These are phyloP conservation scores for Drosophila greeni DNA, from an alignment of 2,888 invertebrate species.

Conservation along the genomic window DNA sequence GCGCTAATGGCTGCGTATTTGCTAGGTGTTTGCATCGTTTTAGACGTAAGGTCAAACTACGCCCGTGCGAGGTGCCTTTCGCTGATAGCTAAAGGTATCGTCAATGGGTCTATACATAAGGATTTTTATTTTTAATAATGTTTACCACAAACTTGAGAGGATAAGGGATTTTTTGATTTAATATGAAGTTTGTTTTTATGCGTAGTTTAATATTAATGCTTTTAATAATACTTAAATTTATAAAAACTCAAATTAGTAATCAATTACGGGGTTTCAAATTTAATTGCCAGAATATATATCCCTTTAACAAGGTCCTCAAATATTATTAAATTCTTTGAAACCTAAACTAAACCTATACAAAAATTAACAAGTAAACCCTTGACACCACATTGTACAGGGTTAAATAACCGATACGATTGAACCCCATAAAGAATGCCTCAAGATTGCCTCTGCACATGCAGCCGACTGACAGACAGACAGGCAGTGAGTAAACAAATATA, in stretches of 20 bases:
- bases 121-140: not conserved
- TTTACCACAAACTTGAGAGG: no score
- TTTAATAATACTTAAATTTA: not conserved
- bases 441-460: constrained; percentile 31
- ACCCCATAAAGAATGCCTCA: not conserved
- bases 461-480: constrained; percentile 9
- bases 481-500: constrained; percentile 44
- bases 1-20: constrained; percentile 23
- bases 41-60: constrained; percentile 39
- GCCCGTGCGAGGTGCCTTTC: constrained; percentile 20
- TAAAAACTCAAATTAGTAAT: no score
- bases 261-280: no score
- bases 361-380: no score
- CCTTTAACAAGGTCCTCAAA: not conserved
- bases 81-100: constrained; percentile 35
- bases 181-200: not conserved
- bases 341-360: not conserved
- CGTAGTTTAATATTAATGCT: no score
- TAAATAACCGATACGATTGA: not conserved
- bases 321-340: not conserved
- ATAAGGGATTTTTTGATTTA: not conserved
- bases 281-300: not conserved
- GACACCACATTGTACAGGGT: not conserved
- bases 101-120: constrained; percentile 29
- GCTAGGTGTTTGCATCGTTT: constrained; percentile 44